phyloP scores from a whole-genome alignment of 2,113 vertebrate species.

The Gadus macrocephalus region DNA sequence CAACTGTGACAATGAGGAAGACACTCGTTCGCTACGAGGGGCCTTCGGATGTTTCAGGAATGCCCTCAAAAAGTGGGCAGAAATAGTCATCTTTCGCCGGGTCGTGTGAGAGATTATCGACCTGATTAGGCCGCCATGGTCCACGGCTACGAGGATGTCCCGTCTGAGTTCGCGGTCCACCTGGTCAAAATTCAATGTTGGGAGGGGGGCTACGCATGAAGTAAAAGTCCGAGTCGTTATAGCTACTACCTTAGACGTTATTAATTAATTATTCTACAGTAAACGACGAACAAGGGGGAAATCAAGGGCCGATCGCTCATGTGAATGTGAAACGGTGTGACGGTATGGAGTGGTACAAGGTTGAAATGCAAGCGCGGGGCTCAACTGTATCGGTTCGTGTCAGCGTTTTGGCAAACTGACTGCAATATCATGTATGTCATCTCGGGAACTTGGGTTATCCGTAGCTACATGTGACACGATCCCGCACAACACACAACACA shows the following conservation, averaged over 20 bases:
- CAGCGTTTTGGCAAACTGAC: slow-evolving; percentile 24
- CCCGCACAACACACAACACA: slow-evolving; percentile 44
- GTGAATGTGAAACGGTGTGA: slow-evolving; percentile 51
- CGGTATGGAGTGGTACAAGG: slow-evolving; percentile 19
- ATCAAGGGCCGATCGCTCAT: not conserved
- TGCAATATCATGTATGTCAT: slow-evolving; percentile 52
- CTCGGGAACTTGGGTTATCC: slow-evolving; percentile 57
- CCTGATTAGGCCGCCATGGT: slow-evolving; percentile 62
- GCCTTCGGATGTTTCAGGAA: slow-evolving; percentile 38
- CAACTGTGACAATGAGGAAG: slow-evolving; percentile 46
- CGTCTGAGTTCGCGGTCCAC: slow-evolving; percentile 67
- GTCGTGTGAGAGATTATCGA: slow-evolving; percentile 47
- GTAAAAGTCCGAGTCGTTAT: slow-evolving; percentile 39
- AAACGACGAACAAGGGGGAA: slow-evolving; percentile 5
- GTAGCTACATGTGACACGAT: slow-evolving; percentile 52
- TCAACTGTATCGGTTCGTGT: slow-evolving; percentile 15
- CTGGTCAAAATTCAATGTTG: slow-evolving; percentile 50
- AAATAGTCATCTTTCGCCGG: slow-evolving; percentile 38
- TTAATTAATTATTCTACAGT: slow-evolving; percentile 42
- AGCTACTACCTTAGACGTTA: slow-evolving; percentile 43
- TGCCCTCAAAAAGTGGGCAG: slow-evolving; percentile 47
- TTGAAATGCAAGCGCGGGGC: not conserved
- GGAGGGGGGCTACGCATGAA: slow-evolving; percentile 4
- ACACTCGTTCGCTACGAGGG: slow-evolving; percentile 51
- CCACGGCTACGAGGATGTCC: slow-evolving; percentile 56